A percentile compares a stretch with the other conserved stretches of the same genome.
Conservation (phyloP, 2,113 vertebrate genomes). For the Cyanistes caeruleus region DNA sequence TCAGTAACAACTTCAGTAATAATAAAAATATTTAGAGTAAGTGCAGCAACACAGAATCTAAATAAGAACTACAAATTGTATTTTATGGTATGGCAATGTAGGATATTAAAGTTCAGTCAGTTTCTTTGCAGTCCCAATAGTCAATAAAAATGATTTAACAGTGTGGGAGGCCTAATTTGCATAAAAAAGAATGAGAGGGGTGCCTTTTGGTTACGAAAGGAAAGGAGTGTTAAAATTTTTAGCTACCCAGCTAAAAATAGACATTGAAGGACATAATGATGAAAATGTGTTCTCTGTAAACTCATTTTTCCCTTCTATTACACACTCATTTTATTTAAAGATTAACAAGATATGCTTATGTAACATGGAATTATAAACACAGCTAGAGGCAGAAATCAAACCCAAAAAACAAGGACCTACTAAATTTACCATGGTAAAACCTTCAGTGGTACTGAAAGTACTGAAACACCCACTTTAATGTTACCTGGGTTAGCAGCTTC, state of each 20-base stretch:
- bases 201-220: not conserved
- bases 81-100: constrained; percentile 43
- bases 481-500: not conserved
- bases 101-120: constrained; percentile 29
- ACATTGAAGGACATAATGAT: not conserved
- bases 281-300: constrained; percentile 21
- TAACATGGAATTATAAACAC: not conserved
- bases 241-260: constrained; percentile 46
- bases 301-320: constrained; percentile 37
- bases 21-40: constrained; percentile 40
- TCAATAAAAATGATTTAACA: constrained; percentile 47
- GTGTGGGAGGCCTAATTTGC: constrained; percentile 42
- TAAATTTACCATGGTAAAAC: not conserved
- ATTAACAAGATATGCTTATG: not conserved
- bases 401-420: not conserved
- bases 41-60: constrained; percentile 32
- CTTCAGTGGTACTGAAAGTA: not conserved
- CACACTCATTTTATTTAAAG: constrained; percentile 18
- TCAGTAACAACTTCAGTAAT: not conserved
- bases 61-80: constrained; percentile 45
- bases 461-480: not conserved
- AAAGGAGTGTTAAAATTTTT: not conserved
- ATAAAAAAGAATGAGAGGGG: constrained; percentile 14
- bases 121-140: constrained; percentile 2
- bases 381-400: constrained; percentile 1